Conservation (phyloP, 2,113 vertebrate species). For the Hyperopisus bebe region DNA sequence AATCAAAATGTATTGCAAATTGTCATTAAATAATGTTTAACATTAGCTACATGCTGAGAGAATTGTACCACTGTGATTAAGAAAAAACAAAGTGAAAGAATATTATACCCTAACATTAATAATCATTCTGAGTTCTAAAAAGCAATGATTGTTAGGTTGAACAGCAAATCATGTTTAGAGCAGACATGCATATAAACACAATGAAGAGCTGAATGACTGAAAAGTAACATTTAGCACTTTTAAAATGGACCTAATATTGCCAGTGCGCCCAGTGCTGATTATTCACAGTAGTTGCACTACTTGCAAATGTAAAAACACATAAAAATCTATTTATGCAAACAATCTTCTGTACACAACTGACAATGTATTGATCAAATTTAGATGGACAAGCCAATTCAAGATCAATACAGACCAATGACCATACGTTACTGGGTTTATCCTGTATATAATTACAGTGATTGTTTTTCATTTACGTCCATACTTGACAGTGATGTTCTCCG, state of each 20-base stretch:
- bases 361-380: neutral
- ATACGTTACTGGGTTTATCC: neutral
- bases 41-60: neutral
- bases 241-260: neutral
- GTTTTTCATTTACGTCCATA: neutral
- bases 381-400: neutral
- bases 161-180: neutral
- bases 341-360: neutral
- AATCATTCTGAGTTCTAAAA: neutral
- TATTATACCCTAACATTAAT: neutral
- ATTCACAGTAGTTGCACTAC: neutral
- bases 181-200: neutral
- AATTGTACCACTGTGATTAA: neutral
- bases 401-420: neutral
- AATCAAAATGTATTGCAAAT: slow-evolving; percentile 9
- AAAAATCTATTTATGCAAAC: neutral
- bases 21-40: neutral
- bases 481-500: neutral
- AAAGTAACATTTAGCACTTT: neutral
- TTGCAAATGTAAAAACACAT: neutral
- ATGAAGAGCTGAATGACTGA: neutral
- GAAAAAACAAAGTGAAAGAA: neutral
- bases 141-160: neutral
- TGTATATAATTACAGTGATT: neutral
- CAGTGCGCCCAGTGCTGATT: neutral